These are phyloP conservation scores for Sminthurinus signatus DNA, from an alignment of 1,140 invertebrate genomes.

Conservation along the genomic window DNA sequence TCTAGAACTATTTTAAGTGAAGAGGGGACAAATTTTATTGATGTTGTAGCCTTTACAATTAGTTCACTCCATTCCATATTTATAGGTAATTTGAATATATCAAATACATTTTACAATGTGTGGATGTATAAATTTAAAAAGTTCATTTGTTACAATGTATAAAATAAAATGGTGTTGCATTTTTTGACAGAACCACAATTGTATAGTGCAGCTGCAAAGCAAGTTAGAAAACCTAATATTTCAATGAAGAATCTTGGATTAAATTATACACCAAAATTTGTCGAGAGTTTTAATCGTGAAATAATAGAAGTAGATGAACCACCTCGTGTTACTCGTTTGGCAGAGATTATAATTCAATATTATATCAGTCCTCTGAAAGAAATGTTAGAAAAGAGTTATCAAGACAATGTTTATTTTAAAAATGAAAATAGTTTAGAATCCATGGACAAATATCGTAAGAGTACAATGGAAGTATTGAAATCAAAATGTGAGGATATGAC, in stretches of 20 bases:
- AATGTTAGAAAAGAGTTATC: constrained; percentile 9
- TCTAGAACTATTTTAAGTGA: constrained; percentile 6
- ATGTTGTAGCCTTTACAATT: constrained; percentile 21
- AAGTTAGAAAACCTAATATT: constrained; percentile 26
- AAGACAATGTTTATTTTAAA: constrained; percentile 11
- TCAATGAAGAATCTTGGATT: constrained; percentile 14
- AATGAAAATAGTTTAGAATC: constrained; percentile 19
- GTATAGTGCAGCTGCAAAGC: constrained; percentile 28
- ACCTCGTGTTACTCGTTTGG: constrained; percentile 20
- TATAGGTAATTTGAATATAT: constrained; percentile 32
- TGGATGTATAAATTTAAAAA: background rate
- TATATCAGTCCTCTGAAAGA: constrained; percentile 27
- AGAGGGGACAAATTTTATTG: constrained; percentile 2
- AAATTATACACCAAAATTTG: constrained; percentile 15
- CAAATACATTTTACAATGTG: too few relatives aligned
- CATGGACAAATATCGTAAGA: constrained; percentile 19
- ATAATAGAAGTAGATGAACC: constrained; percentile 26
- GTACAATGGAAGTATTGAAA: constrained; percentile 13
- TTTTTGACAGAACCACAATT: constrained; percentile 34
- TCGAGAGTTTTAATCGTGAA: constrained; percentile 22
- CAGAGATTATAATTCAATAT: constrained; percentile 20
- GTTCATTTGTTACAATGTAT: background rate
- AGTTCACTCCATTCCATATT: constrained; percentile 25
- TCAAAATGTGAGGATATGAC: constrained; percentile 28
- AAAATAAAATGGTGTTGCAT: background rate